Base-by-base conservation (phyloP, 1,140 invertebrate species). In the Plutomurus gul region DNA sequence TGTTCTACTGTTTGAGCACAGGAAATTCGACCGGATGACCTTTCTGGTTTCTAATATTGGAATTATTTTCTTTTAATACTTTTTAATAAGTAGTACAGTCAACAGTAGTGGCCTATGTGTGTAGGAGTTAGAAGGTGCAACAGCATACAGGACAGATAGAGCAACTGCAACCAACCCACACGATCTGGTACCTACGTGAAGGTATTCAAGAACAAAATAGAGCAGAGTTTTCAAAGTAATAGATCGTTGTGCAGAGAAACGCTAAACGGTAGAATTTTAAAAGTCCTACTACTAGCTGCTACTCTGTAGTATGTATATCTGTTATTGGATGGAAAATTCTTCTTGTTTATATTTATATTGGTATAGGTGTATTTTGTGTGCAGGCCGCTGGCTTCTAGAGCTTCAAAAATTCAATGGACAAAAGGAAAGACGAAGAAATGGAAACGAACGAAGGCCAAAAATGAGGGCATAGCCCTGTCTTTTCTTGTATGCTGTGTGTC, bases 21-120 rank as follows among this genome's bases (percentile, higher is more conserved):
- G 70, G 70, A 72, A 72, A 72, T 72, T 75, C 43, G 47, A 75
- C 73, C 73, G 73, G 73, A 75, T 75, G 73, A 75, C 73, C 73
- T 75, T 75, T 75, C 73, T 75, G 11, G 40, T 49, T 65, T 65
- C 56, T 65, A 65, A 65, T 65, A 65, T 65, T 65, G 56, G 56
- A 65, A 65, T 65, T 65, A 65, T 65, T 65, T 65, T 65, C 56
- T 27, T 65, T 49, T 39, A 72, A 40, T 39, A 43, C 70, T 72
- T 43, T 47, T 73, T 73, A 73, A 73, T 73, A 73, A 73, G 37
- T 47, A 22, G 33, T 30, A 37, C n/a, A 3, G 16, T n/a, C 71
- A 43, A 4, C 8, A 16, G 30, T 33, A 36, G 27, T n/a, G n/a
- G n/a, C n/a, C n/a, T n/a, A n/a, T n/a, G n/a, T n/a, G n/a, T n/a